Evolutionary conservation across 2,113 vertebrate species (phyloP).

Genomic region (Eudorcas thomsonii): DNA sequence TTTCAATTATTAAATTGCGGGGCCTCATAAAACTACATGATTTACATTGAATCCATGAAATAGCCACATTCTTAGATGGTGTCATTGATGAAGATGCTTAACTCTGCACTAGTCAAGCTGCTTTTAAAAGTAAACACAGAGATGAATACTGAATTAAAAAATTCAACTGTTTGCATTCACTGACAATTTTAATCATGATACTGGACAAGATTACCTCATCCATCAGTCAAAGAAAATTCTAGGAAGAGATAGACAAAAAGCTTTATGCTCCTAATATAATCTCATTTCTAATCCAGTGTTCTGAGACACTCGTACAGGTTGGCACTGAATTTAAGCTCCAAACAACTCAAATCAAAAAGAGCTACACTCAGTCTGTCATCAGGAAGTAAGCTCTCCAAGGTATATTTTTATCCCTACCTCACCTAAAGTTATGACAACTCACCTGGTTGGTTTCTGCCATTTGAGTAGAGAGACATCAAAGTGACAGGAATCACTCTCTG

Average conservation of each 20-base stretch:
- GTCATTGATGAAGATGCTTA: background rate
- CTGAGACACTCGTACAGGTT: background rate
- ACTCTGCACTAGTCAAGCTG: background rate
- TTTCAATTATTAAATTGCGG: background rate
- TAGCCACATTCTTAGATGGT: background rate
- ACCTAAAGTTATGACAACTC: slow-evolving; percentile 54
- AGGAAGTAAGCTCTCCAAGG: slow-evolving; percentile 55
- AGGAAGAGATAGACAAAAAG: background rate
- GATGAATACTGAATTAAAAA: background rate
- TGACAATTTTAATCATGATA: background rate
- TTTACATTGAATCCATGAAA: background rate
- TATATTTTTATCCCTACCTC: slow-evolving; percentile 52
- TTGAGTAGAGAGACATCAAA: slow-evolving; percentile 35
- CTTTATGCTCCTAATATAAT: background rate
- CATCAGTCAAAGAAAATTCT: background rate
- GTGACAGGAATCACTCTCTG: slow-evolving; percentile 33
- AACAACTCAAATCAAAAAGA: slow-evolving; percentile 63
- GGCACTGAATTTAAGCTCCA: slow-evolving; percentile 57
- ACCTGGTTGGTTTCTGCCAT: slow-evolving; percentile 65
- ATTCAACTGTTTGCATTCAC: background rate
- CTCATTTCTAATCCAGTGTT: background rate
- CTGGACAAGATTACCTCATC: background rate
- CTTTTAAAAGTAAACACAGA: slow-evolving; percentile 34
- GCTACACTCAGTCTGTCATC: slow-evolving; percentile 53
- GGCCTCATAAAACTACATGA: background rate